Conservation (phyloP, 2,113 vertebrate genomes). For the Indicator indicator region DNA sequence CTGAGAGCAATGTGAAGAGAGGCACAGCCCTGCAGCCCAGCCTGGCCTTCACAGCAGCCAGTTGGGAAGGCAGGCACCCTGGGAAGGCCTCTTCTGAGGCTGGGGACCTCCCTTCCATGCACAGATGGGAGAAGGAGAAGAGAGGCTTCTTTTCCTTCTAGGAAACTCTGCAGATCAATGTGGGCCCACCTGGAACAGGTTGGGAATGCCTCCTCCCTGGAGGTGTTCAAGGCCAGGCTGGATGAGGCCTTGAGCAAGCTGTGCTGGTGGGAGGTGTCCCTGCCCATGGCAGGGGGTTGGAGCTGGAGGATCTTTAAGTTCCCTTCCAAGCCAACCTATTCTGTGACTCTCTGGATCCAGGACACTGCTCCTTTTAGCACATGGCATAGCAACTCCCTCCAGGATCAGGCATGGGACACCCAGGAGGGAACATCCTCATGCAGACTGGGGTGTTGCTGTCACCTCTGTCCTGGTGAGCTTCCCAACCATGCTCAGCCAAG, state of each 20-base stretch:
- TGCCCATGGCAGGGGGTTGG: no score
- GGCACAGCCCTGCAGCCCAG: background rate
- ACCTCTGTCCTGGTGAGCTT: background rate
- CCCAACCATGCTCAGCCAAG: background rate
- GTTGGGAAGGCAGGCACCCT: background rate
- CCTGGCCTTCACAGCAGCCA: background rate
- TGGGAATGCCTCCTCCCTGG: no score
- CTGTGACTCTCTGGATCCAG: no score
- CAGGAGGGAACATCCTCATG: background rate
- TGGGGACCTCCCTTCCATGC: background rate
- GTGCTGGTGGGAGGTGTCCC: no score
- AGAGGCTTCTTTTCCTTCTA: background rate
- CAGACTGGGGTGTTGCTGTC: background rate
- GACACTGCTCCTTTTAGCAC: background rate
- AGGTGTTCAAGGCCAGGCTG: no score
- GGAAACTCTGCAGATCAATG: background rate
- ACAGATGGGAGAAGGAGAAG: background rate
- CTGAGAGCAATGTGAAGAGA: background rate
- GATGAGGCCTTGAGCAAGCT: no score
- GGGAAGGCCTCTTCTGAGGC: background rate
- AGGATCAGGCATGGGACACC: background rate
- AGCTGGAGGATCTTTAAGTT: no score
- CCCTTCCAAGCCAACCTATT: no score
- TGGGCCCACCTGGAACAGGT: background rate
- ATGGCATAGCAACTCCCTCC: accelerated